Percentiles rank a stretch among this genome's conserved stretches.
Evolutionary conservation across 2,888 invertebrate genomes (phyloP).

Genomic region (Tinea pellionella): DNA sequence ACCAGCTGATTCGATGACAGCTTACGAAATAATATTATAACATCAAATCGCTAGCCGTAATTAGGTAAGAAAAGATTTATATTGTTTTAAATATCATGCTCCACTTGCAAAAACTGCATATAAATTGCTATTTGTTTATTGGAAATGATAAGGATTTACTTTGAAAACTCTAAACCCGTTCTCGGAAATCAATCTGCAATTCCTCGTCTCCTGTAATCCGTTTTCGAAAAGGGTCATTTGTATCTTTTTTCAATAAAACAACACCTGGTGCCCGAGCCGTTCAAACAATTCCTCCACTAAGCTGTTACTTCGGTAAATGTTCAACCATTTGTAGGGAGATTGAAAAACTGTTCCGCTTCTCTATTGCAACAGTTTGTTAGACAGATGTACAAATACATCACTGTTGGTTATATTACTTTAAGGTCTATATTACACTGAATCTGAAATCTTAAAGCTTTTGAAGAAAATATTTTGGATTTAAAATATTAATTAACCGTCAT

Average conservation of each 20-base stretch:
- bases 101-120: not conserved
- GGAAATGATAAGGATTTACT: not conserved
- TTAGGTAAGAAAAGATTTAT: conserved; percentile 40
- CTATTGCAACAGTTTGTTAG: conserved; percentile 41
- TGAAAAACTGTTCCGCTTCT: conserved; percentile 57
- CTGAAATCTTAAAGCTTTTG: too few relatives aligned
- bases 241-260: conserved; percentile 64
- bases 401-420: not conserved
- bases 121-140: not conserved
- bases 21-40: conserved; percentile 43
- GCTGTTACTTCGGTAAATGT: conserved; percentile 61
- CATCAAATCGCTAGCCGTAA: conserved; percentile 47
- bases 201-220: conserved; percentile 6
- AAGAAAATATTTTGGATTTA: too few relatives aligned
- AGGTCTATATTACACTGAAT: not conserved
- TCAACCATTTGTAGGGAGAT: conserved; percentile 59
- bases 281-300: conserved; percentile 49
- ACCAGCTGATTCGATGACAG: conserved; percentile 34
- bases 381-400: conserved; percentile 9
- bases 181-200: conserved; percentile 9
- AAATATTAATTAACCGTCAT: too few relatives aligned
- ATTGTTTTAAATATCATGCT: not conserved
- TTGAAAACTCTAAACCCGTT: not conserved
- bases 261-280: conserved; percentile 52
- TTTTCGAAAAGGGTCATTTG: conserved; percentile 52